Evolutionary conservation across 2,797 vertebrate species (phyloP).

Genomic region (Triplophysa yarkandensis): DNA sequence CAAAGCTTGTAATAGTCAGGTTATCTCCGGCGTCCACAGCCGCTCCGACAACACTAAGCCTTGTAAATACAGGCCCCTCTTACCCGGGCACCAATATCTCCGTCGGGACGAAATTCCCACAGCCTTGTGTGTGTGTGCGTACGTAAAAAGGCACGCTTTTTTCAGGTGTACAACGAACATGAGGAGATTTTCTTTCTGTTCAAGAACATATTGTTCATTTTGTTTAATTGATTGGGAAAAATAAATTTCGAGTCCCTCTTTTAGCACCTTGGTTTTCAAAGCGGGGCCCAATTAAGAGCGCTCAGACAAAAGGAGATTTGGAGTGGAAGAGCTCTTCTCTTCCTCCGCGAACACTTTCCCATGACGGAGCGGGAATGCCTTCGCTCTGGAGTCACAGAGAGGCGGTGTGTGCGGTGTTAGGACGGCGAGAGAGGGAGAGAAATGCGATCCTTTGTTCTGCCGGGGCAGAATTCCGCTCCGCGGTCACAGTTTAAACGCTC

Average conservation of each 20-base stretch:
- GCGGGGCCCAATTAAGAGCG: constrained; percentile 76
- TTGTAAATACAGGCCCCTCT: constrained; percentile 61
- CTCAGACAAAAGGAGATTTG: constrained; percentile 73
- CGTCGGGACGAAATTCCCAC: constrained; percentile 52
- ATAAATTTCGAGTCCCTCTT: constrained; percentile 65
- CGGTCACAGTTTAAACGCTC: constrained; percentile 26
- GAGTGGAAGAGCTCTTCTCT: constrained; percentile 66
- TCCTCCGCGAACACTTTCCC: constrained; percentile 61
- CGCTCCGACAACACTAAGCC: constrained; percentile 61
- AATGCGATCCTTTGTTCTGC: constrained; percentile 34
- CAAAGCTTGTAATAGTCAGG: constrained; percentile 64
- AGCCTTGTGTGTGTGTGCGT: constrained; percentile 30
- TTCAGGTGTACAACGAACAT: constrained; percentile 54
- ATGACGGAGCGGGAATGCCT: constrained; percentile 67
- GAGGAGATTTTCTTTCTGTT: constrained; percentile 51
- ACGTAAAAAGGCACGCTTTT: constrained; percentile 43
- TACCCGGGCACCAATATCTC: constrained; percentile 51
- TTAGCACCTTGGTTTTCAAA: constrained; percentile 75
- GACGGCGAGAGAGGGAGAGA: constrained; percentile 22
- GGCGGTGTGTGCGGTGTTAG: constrained; percentile 37
- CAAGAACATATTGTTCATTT: constrained; percentile 58
- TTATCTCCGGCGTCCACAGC: constrained; percentile 63
- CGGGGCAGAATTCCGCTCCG: constrained; percentile 11
- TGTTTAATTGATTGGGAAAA: constrained; percentile 60
- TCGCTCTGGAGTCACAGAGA: constrained; percentile 61